These are phyloP conservation scores for Eupsilia transversa DNA, from an alignment of 2,888 invertebrate genomes.

Conservation along the genomic window DNA sequence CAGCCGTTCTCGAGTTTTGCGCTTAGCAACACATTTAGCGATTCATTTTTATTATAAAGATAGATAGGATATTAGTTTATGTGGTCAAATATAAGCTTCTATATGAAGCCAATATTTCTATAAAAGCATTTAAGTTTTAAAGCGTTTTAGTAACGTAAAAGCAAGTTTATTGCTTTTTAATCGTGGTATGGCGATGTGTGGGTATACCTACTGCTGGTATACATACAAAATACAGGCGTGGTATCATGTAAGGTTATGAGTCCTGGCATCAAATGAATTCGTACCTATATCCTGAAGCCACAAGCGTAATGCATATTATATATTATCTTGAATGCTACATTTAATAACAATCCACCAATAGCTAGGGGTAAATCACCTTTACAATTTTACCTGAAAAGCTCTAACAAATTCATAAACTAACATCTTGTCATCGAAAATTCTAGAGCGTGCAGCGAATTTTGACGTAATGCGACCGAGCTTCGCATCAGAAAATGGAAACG, in stretches of 20 bases:
- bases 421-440: constrained; percentile 22
- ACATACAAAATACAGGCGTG: too few species aligned
- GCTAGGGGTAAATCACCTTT: background rate
- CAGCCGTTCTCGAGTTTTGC: too few species aligned
- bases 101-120: background rate
- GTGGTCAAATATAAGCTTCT: background rate
- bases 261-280: background rate
- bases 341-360: background rate
- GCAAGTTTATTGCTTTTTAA: background rate
- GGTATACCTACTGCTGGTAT: too few species aligned
- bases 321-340: background rate
- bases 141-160: background rate
- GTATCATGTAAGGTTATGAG: background rate
- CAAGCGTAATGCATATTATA: background rate
- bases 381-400: constrained; percentile 2
- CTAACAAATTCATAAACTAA: constrained; percentile 1
- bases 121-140: background rate
- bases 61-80: background rate
- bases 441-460: constrained; percentile 16
- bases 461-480: constrained; percentile 27
- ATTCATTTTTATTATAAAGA: too few species aligned
- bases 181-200: background rate
- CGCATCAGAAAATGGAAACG: constrained; percentile 22
- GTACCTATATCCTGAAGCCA: background rate
- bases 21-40: too few species aligned